A percentile compares a stretch with the other conserved stretches of the same genome.
Evolutionary conservation across 2,888 invertebrate species (phyloP).

Genomic region (Acholoe squamosa): DNA sequence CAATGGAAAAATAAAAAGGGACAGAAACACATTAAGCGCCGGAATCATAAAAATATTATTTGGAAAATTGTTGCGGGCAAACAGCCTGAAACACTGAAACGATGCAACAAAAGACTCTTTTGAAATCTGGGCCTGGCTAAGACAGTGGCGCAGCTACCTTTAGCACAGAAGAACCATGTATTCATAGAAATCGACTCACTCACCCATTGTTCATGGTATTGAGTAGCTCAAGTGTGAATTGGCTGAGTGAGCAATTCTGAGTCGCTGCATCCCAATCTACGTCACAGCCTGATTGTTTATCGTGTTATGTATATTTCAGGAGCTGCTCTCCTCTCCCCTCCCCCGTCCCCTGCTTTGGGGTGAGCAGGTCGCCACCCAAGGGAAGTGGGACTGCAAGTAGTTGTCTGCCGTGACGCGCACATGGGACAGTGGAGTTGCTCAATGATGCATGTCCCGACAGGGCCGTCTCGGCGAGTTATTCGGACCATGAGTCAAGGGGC

Average conservation of each 20-base stretch:
- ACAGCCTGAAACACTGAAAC: not conserved
- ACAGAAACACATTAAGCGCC: constrained; percentile 1
- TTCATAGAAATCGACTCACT: too few species aligned
- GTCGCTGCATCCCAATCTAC: not conserved
- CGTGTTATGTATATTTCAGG: not conserved
- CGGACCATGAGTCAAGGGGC: not conserved
- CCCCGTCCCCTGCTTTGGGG: not conserved
- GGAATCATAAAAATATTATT: not conserved
- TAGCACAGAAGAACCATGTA: too few species aligned
- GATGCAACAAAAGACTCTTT: too few species aligned
- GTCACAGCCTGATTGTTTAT: not conserved
- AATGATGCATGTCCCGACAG: constrained; percentile 41
- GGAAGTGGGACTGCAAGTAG: not conserved
- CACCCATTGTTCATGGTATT: not conserved
- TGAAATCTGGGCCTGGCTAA: too few species aligned
- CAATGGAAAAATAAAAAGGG: not conserved
- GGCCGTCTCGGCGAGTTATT: constrained; percentile 36
- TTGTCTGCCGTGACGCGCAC: not conserved
- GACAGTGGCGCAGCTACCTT: too few species aligned
- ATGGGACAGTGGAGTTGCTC: not conserved
- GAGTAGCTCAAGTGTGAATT: not conserved
- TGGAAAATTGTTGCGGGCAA: not conserved
- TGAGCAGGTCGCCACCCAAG: not conserved
- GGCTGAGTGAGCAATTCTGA: not conserved
- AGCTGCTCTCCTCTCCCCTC: not conserved